Percentiles rank a stretch among this genome's conserved stretches.
These are phyloP conservation scores for Cettia cetti DNA, from an alignment of 2,113 vertebrate genomes.

Conservation along the genomic window DNA sequence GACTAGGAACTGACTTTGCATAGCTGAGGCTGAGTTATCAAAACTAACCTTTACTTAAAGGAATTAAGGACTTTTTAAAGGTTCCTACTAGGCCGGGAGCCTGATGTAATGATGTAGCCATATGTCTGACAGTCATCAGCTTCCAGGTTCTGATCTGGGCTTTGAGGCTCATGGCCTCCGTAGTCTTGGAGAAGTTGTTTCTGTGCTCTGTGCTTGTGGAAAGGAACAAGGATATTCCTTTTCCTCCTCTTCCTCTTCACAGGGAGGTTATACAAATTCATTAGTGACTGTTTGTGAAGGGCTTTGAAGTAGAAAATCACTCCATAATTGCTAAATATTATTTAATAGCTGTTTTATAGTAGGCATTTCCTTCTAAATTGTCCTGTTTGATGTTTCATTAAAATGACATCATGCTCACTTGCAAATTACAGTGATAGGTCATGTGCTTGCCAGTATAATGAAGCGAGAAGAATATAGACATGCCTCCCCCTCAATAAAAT, in stretches of 20 bases:
- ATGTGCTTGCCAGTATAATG: slow-evolving; percentile 20
- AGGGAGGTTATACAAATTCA: slow-evolving; percentile 28
- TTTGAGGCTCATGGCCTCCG: background rate
- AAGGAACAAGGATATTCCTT: background rate
- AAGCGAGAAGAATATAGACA: slow-evolving; percentile 18
- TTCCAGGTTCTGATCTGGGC: background rate
- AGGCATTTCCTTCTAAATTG: slow-evolving; percentile 44
- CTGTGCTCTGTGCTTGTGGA: background rate
- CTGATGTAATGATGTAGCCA: background rate
- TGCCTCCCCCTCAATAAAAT: background rate
- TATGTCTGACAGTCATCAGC: background rate
- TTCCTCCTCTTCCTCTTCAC: background rate
- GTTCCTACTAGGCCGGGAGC: background rate
- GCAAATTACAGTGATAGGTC: slow-evolving; percentile 26
- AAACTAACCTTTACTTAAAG: background rate
- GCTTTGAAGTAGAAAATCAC: slow-evolving; percentile 62
- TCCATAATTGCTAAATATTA: slow-evolving; percentile 50
- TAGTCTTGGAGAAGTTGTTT: background rate
- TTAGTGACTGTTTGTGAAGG: slow-evolving; percentile 41
- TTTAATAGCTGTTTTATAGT: slow-evolving; percentile 45
- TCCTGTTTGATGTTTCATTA: slow-evolving; percentile 53
- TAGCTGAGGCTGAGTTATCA: background rate
- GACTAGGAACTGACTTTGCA: background rate
- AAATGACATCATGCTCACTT: slow-evolving; percentile 52
- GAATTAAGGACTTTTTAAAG: background rate